Conservation (phyloP, 2,797 vertebrate genomes). For the Rousettus madagascariensis region DNA sequence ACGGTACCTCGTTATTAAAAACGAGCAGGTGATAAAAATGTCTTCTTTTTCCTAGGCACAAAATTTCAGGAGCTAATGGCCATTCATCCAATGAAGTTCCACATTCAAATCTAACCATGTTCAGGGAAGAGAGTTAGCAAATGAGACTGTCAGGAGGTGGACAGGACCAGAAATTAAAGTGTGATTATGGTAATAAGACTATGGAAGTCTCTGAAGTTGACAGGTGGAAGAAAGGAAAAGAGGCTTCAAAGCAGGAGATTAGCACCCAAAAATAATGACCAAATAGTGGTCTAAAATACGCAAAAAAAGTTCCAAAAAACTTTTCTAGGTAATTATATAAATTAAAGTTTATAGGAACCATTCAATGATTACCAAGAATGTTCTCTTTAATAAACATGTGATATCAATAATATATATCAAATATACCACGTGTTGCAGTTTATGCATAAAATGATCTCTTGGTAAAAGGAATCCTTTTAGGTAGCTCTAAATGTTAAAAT, state of each 20-base stretch:
- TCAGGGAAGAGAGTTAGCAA: neutral
- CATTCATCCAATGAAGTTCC: neutral
- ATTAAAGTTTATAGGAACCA: slow-evolving; percentile 12
- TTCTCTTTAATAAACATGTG: neutral
- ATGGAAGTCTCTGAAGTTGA: neutral
- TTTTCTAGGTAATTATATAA: slow-evolving; percentile 35
- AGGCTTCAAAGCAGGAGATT: neutral
- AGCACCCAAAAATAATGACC: neutral
- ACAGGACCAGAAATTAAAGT: neutral
- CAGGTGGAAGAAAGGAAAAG: neutral
- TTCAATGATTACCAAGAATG: neutral
- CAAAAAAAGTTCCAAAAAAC: neutral
- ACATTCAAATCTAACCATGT: neutral
- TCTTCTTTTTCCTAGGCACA: neutral
- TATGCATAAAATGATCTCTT: neutral
- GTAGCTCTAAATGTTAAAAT: slow-evolving; percentile 30
- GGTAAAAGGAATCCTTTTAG: slow-evolving; percentile 12
- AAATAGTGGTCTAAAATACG: neutral
- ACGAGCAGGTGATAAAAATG: neutral
- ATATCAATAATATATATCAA: neutral
- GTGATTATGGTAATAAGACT: neutral
- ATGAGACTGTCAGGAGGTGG: neutral
- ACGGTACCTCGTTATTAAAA: slow-evolving; percentile 37
- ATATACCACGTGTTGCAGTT: neutral
- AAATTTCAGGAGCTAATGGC: neutral